phyloP scores from a whole-genome alignment of 2,888 invertebrate genomes.

The Eristalinus aeneus region DNA sequence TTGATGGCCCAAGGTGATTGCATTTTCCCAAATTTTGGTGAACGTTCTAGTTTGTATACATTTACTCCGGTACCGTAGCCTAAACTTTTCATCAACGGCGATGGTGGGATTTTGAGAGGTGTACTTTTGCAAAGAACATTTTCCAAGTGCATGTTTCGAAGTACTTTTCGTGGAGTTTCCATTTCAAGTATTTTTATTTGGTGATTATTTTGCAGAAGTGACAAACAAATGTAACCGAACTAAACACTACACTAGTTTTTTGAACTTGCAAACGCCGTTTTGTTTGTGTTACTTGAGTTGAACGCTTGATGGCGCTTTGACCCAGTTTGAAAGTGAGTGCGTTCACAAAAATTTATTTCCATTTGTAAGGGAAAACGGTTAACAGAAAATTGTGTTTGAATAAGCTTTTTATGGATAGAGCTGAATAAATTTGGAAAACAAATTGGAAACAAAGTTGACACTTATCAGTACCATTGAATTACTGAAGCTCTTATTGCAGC shows the following conservation, averaged over 20 bases:
- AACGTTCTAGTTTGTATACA: constrained; percentile 88
- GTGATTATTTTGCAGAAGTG: no score
- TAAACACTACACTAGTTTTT: not conserved
- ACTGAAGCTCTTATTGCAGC: no score
- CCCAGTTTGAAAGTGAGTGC: not conserved
- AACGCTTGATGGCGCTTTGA: not conserved
- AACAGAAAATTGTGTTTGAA: no score
- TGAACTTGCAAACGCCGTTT: not conserved
- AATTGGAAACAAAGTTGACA: no score
- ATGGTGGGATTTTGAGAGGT: constrained; percentile 84
- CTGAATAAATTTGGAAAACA: no score
- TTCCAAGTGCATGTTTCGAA: constrained; percentile 75
- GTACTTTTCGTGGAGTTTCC: constrained; percentile 75
- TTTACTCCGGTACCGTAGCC: constrained; percentile 91
- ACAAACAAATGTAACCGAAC: not conserved
- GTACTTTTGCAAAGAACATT: constrained; percentile 75
- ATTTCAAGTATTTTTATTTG: constrained; percentile 22
- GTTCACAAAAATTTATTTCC: not conserved
- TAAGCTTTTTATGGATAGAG: no score
- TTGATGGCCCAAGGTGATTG: constrained; percentile 95
- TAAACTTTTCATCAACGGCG: constrained; percentile 87
- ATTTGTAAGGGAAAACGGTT: no score
- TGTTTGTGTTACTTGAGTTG: not conserved
- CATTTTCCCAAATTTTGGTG: constrained; percentile 85
- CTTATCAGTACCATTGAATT: no score